Percentiles rank a stretch among this genome's conserved stretches.
Conservation (phyloP, 1,140 invertebrate genomes). For the Eubasilissa regina region DNA sequence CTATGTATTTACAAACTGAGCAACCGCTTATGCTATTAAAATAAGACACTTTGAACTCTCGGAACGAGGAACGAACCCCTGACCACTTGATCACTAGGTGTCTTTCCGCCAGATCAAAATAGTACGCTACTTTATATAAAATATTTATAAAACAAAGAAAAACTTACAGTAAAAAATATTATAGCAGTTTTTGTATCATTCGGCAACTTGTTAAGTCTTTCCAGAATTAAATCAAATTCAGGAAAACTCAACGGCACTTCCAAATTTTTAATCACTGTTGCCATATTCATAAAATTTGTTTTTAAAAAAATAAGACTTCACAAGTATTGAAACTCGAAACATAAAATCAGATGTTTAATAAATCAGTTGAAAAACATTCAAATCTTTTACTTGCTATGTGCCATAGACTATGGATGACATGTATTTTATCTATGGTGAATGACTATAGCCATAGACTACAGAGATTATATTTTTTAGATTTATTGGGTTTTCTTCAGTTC, state of each 20-base stretch:
- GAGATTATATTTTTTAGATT: too few species aligned
- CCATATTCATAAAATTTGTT: neutral
- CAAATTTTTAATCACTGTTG: neutral
- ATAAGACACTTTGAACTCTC: too few species aligned
- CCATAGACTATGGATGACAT: too few species aligned
- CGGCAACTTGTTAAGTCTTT: conserved; percentile 8
- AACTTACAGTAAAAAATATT: conserved; percentile 33
- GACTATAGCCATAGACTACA: too few species aligned
- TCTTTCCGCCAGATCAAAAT: too few species aligned
- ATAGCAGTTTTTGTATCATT: conserved; percentile 26
- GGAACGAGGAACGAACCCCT: too few species aligned
- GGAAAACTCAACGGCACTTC: neutral
- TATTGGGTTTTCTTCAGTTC: too few species aligned
- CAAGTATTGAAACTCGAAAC: neutral
- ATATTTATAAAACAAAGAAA: conserved; percentile 8
- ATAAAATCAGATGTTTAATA: neutral
- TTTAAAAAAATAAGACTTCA: neutral
- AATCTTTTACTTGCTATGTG: too few species aligned
- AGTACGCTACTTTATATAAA: neutral
- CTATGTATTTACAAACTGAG: too few species aligned
- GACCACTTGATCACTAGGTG: too few species aligned
- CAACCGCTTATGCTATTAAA: neutral
- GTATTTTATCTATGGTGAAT: too few species aligned
- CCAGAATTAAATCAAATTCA: conserved; percentile 24
- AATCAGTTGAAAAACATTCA: neutral